Evolutionary conservation across 2,113 vertebrate genomes (phyloP), one percentile per base, ranked within the genome.

Genomic region (Capricornis sumatraensis): DNA sequence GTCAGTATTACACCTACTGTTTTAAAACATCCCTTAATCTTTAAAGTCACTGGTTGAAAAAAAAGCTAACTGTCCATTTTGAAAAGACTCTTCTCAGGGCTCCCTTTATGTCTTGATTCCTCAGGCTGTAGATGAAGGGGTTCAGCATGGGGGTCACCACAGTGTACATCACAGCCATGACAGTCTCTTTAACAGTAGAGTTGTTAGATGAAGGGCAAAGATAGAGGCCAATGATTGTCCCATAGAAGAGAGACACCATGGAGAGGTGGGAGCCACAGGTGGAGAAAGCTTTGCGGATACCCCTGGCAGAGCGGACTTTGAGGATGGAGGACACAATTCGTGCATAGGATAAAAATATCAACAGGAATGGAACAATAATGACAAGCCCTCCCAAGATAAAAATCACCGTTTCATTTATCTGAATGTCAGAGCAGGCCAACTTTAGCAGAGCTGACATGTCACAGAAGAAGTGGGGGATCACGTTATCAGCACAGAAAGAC

Each of bases 401-500:
- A 40, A 98, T 96, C 21, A 95, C 27, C 33, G 85, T 53, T 7
- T 98, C 96, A 83, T 98, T 98, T 12, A 96, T 7, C 2, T 6
- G 52, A 52, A 47, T 97, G 16, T 98, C 93, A 23, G 98, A 98
- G 52, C 97, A 98, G 40, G 97, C 93, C 30, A 98, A 64, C 43
- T 96, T 98, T 3, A 98, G 67, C 3, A 98, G 82, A 55, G 97
- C 97, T 15, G 97, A 97, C 50, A 98, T 95, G 30, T 98, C 98
- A 93, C 98, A 98, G 92, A 98, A 98, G 88, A 98, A 98, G 81
- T 98, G 98, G 5, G 96, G 92, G 40, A 98, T 97, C 19, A 94
- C 21, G 0, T 96, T 97, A 5, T 97, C 53, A 0, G 19, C 95
- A 88, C 96, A 98, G 79, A 98, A 98, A 33, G 89, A 91, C 23